Base-by-base conservation (phyloP, 2,113 vertebrate genomes). In the Natator depressus region DNA sequence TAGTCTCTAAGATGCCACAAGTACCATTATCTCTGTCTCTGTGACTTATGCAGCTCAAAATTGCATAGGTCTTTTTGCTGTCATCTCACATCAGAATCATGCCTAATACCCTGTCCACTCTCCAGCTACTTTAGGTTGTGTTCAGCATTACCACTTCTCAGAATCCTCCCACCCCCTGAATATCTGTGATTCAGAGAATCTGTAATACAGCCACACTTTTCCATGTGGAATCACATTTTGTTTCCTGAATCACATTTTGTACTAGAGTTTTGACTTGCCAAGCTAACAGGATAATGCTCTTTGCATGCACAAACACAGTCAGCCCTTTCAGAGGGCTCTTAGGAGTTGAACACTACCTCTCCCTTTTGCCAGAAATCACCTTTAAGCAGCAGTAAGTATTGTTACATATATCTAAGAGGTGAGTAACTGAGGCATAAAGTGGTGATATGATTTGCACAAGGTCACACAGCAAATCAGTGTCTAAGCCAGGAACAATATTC, bases 31-130 rank as follows among this genome's bases (percentile, higher is more conserved):
- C 12, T 38, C 19, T 20, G 11, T 14, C 79, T 91, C 93, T 93
- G 89, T 91, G 91, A 85, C 62, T 94, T 89, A 78, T 65, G 80
- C 93, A 85, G 76, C 79, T 76, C 42, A n/a, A 47, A 79, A 50
- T 88, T 10, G 82, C n/a, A 89, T 81, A 96, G 42, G 82, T 93
- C 89, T 91, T 88, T 85, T 95, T 87, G 19, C 83, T 93, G 19
- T 87, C 69, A 54, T 91, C 47, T 93, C 47, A 83, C 5, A 91
- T 96, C 93, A 91, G 42, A 85, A 93, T 47, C 24, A 78, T 29
- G 20, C 84, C 92, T 93, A 79, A 89, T 91, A 89, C 83, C 55
- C 75, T 81, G 57, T 89, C 54, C 95, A 55, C 3, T 95, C 5
- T 88, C 54, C 53, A 80, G 49, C 50, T 94, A 79, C 91, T 95